Evolutionary conservation across 2,888 invertebrate species (phyloP), one percentile per base, ranked within the genome.

Genomic region (Strigamia crassipes): DNA sequence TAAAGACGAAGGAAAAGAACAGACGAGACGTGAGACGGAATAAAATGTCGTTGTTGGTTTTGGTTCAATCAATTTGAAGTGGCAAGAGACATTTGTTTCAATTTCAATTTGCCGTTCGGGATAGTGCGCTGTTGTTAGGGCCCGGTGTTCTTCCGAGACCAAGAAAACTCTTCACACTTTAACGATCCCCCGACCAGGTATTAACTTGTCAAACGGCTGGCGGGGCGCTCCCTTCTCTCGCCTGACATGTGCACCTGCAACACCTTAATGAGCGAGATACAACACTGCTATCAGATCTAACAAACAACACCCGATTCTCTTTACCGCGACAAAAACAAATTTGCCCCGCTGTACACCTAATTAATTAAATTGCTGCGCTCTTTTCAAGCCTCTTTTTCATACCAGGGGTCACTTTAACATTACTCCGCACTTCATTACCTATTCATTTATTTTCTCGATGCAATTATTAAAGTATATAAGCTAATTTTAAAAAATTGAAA

Each of bases 61-160:
- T 15, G 61, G 61, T 61, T 61, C 61, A 61, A 61, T 61, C 61
- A 61, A 61, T 61, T 61, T 61, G 61, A 61, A 61, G 61, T 61
- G 61, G 61, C 61, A 61, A 61, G 61, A 61, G 61, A 61, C 61
- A 61, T 61, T 61, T 61, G 61, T 61, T 61, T 61, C 61, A 61
- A 61, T 61, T 61, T 61, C 61, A 61, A 61, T 61, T 61, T 61
- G 21, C 61, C 61, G 61, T 61, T 61, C 61, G 61, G 61, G 61
- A 61, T 61, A 9, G 61, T 51, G 51, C n/a, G 61, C 61, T 61
- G 61, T 61, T 61, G 61, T 61, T 61, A 61, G 61, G 61, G 61
- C 61, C 61, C 61, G 61, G 61, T 61, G 61, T 61, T 61, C 61
- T 61, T 61, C 61, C 61, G 61, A 61, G 61, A 61, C 61, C 61